Conservation (phyloP, 2,113 vertebrate species). For the Nothobranchius kuhntae region DNA sequence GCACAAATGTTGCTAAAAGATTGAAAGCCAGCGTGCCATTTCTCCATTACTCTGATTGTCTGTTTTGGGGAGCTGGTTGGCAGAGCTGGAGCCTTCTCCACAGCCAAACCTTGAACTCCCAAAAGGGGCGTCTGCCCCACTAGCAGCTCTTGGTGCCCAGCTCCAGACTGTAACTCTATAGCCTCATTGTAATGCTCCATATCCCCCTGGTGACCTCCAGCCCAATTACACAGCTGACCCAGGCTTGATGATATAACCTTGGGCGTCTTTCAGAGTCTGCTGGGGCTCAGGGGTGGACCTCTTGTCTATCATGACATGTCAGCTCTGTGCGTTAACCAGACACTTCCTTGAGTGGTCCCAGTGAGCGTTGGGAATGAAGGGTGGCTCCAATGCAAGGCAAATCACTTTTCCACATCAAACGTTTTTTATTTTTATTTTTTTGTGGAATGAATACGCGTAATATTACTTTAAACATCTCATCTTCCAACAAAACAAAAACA, state of each 20-base stretch:
- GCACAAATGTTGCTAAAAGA: constrained; percentile 25
- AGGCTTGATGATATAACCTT: constrained; percentile 82
- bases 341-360: constrained; percentile 78
- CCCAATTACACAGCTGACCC: constrained; percentile 81
- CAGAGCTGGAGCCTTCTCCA: constrained; percentile 43
- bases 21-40: constrained; percentile 1
- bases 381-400: constrained; percentile 39
- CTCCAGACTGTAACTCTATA: constrained; percentile 77
- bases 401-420: constrained; percentile 21
- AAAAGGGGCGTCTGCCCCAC: constrained; percentile 60
- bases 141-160: constrained; percentile 29
- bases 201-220: constrained; percentile 74
- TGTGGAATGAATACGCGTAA: no score
- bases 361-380: constrained; percentile 49
- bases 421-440: no score
- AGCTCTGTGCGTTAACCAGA: constrained; percentile 76
- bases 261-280: constrained; percentile 67
- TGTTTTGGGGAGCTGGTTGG: constrained; percentile 32
- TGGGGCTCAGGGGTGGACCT: constrained; percentile 63
- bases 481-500: neutral
- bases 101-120: constrained; percentile 69
- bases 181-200: constrained; percentile 77
- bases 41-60: constrained; percentile 1
- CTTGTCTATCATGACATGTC: constrained; percentile 76
- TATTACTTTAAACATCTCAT: no score